These are phyloP conservation scores for Amorpha juglandis DNA, from an alignment of 2,888 invertebrate species.

Conservation along the genomic window DNA sequence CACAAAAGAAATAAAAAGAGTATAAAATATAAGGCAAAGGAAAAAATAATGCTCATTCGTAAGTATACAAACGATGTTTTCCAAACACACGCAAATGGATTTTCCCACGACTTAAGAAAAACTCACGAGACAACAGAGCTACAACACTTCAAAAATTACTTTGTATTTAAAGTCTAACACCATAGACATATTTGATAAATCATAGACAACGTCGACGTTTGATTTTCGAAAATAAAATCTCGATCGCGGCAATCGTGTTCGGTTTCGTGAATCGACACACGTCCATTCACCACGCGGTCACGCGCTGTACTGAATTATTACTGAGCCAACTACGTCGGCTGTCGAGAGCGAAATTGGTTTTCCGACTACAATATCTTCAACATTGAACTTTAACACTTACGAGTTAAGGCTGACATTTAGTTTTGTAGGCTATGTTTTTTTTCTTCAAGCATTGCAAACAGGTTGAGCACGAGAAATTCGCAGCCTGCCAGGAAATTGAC, in stretches of 20 bases:
- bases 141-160: slow-evolving; percentile 51
- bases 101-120: slow-evolving; percentile 46
- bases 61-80: slow-evolving; percentile 45
- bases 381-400: slow-evolving; percentile 51
- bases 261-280: slow-evolving; percentile 48
- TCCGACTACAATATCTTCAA: slow-evolving; percentile 53
- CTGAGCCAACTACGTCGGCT: slow-evolving; percentile 60
- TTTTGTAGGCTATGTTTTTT: slow-evolving; percentile 51
- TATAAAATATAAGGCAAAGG: neutral
- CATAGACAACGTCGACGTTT: slow-evolving; percentile 20
- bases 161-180: slow-evolving; percentile 28
- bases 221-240: slow-evolving; percentile 44
- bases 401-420: slow-evolving; percentile 55
- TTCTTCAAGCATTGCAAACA: slow-evolving; percentile 57
- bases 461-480: slow-evolving; percentile 72
- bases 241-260: slow-evolving; percentile 46
- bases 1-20: neutral
- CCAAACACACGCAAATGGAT: slow-evolving; percentile 54
- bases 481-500: slow-evolving; percentile 64
- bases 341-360: slow-evolving; percentile 79
- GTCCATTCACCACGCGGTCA: slow-evolving; percentile 64
- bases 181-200: slow-evolving; percentile 39
- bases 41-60: neutral
- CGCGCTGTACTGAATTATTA: slow-evolving; percentile 78
- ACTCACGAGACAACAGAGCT: slow-evolving; percentile 50